Evolutionary conservation across 2,888 invertebrate genomes (phyloP).

Genomic region (Cancer borealis): DNA sequence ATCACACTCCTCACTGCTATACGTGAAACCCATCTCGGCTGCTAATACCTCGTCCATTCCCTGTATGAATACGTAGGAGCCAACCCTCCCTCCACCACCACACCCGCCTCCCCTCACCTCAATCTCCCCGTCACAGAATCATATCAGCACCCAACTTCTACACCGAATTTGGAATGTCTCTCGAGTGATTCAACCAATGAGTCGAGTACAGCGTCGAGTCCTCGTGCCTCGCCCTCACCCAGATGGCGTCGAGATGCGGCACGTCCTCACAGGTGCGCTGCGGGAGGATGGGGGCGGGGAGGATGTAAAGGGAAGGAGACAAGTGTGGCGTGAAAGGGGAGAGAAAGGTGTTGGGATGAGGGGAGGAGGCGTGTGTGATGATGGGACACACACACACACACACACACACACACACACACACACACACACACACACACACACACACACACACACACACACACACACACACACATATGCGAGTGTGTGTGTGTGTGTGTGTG

Average conservation of each 20-base stretch:
- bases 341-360: no score
- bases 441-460: no score
- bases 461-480: no score
- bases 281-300: neutral
- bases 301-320: neutral
- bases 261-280: neutral
- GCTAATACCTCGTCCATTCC: neutral
- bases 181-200: neutral
- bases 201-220: constrained; percentile 1
- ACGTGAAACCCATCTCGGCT: neutral
- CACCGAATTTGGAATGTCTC: neutral
- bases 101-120: neutral
- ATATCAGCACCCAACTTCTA: neutral
- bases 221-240: neutral
- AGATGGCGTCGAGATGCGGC: neutral
- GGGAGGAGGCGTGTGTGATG: no score
- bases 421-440: no score
- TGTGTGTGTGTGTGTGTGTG: no score
- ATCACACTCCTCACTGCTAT: neutral
- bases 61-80: neutral
- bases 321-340: neutral
- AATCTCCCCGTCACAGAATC: neutral
- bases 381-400: no score
- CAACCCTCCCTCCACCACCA: neutral
- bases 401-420: no score